Evolutionary conservation across 2,797 vertebrate species (phyloP), one percentile per base, ranked within the genome.

Genomic region (Brotula barbata): DNA sequence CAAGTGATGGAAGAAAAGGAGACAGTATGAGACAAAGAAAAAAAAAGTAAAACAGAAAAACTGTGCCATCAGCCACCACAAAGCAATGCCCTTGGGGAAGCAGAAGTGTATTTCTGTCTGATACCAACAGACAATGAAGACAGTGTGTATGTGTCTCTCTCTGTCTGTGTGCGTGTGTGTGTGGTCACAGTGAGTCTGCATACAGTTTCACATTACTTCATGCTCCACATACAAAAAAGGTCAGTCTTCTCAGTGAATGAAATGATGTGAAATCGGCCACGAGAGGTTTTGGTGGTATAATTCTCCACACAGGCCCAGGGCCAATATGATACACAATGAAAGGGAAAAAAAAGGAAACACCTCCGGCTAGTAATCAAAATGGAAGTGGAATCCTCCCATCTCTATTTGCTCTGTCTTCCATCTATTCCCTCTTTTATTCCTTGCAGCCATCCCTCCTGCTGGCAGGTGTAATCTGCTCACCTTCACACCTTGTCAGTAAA

Each of bases 381-480:
- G 65, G 75, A 82, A 79, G 80, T 71, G 78, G 58, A 65, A 78
- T 82, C 71, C 68, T 80, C 77, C 80, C 78, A 63, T 78, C 64
- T 82, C 53, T 72, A 48, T 82, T 71, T 82, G 50, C 71, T 54
- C 56, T 41, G 62, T 60, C 68, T 66, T 73, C 68, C 57, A 65
- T 73, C 79, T 68, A 61, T 43, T 21, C 54, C 58, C 62, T 50
- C 53, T 69, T 53, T 75, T 62, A 59, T 58, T 33, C 75, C 71
- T 61, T 67, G 46, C 46, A 64, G 68, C 71, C 48, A 42, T 71
- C 72, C 70, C 71, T 77, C 76, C 80, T 61, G 81, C 84, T 83
- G 85, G 84, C 87, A 85, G 86, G 77, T 87, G 82, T 85, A 88
- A 88, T 87, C 85, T 87, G 85, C 81, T 85, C 71, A 64, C 75